phyloP scores from a whole-genome alignment of 2,888 invertebrate genomes.

The Hemistola chrysoprasaria region DNA sequence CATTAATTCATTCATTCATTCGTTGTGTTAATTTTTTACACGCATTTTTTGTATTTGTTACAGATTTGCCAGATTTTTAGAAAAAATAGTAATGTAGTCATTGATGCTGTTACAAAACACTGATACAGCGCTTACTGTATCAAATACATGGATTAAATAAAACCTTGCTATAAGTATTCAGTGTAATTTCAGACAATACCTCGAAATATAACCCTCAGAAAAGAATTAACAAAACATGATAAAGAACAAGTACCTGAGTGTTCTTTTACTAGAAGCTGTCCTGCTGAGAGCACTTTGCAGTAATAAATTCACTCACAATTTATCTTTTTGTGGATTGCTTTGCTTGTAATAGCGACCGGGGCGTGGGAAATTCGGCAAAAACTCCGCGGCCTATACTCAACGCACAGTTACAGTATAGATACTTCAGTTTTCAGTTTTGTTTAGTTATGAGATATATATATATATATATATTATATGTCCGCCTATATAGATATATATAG shows the following conservation, averaged over 20 bases:
- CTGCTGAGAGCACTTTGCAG: slow-evolving; percentile 68
- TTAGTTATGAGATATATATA: too few relatives aligned
- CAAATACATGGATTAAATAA: slow-evolving; percentile 7
- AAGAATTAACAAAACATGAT: slow-evolving; percentile 57
- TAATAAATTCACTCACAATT: slow-evolving; percentile 70
- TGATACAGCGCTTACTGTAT: too few relatives aligned
- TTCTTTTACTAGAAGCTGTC: slow-evolving; percentile 64
- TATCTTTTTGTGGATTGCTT: slow-evolving; percentile 72
- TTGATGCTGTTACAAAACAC: too few relatives aligned
- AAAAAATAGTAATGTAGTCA: too few relatives aligned
- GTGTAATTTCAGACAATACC: slow-evolving; percentile 14
- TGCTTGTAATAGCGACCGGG: slow-evolving; percentile 50
- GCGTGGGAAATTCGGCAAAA: slow-evolving; percentile 57
- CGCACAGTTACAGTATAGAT: slow-evolving; percentile 6
- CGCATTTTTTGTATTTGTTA: too few relatives aligned
- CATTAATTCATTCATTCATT: too few relatives aligned
- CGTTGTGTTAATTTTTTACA: too few relatives aligned
- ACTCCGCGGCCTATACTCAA: slow-evolving; percentile 52
- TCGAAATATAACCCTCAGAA: slow-evolving; percentile 22
- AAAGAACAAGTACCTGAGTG: slow-evolving; percentile 58
- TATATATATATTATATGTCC: too few relatives aligned
- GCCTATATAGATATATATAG: too few relatives aligned
- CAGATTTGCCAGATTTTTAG: too few relatives aligned
- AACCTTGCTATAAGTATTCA: slow-evolving; percentile 4
- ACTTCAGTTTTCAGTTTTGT: too few relatives aligned